Base-by-base conservation (phyloP, 2,888 invertebrate species). In the Tortrix viridana region DNA sequence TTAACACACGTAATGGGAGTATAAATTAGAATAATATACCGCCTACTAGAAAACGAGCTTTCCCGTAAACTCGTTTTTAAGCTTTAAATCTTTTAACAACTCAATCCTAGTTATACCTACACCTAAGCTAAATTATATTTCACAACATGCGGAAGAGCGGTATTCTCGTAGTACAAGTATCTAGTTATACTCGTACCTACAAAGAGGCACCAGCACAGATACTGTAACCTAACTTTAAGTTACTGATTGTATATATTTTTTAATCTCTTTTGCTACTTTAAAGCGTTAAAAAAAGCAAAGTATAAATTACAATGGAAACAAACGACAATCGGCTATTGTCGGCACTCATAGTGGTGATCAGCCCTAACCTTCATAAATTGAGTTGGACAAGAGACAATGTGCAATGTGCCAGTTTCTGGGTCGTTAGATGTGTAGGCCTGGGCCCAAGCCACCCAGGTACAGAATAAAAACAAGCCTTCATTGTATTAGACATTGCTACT, bases 401-500 rank as follows among this genome's bases (percentile, higher is more conserved):
- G 76, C 76, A 76, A 80, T 73, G 76, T 71, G 68, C 75, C 71
- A 72, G 71, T 79, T 76, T 82, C 72, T 79, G 74, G 77, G 73
- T 79, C 78, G 79, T 81, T 80, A 81, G 74, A 69, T 65, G 64
- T 65, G 48, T 53, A n/a, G 69, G 67, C 67, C 60, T 61, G 46
- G 23, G 56, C 57, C 60, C 66, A 52, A 55, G 67, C 44, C 58
- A 59, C 66, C 57, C 71, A 71, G 75, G 74, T 72, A 74, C 64
- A 59, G 65, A 54, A 64, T 69, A 67, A 64, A 62, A 72, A 77
- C 73, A 74, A 68, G 56, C 72, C 69, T 76, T 71, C 72, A 75
- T 77, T 69, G 65, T 60, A 59, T 65, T 69, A 76, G 71, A 71
- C 77, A 76, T 77, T 74, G 86, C 86, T 84, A 83, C 88, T 83